Evolutionary conservation across 2,113 vertebrate genomes (phyloP).

Genomic region (Corythornis vintsioides): DNA sequence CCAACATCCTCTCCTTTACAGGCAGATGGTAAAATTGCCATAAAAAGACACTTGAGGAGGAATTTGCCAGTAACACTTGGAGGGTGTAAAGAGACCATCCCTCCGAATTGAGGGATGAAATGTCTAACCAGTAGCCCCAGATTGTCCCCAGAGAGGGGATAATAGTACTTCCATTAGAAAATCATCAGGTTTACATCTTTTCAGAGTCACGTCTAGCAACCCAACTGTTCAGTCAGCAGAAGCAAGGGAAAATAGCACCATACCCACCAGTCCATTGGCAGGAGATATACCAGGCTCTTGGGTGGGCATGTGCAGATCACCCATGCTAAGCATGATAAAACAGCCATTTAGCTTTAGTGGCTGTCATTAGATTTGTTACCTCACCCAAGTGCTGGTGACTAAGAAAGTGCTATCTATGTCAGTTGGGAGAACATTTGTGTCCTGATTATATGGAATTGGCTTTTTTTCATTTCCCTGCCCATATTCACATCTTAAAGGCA

Average conservation of each 20-base stretch:
- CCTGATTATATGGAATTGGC: neutral
- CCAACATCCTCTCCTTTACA: neutral
- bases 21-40: conserved; percentile 45
- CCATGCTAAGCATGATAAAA: neutral
- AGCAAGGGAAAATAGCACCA: neutral
- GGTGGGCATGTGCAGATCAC: neutral
- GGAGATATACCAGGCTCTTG: neutral
- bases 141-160: neutral
- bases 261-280: neutral
- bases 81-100: neutral
- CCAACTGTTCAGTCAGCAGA: neutral
- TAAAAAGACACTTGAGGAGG: neutral
- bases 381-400: neutral
- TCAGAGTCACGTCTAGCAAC: neutral
- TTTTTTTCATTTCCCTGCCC: neutral
- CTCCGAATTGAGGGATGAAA: neutral
- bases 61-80: neutral
- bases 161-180: neutral
- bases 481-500: neutral
- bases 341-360: neutral
- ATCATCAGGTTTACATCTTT: neutral
- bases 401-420: neutral
- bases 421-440: neutral
- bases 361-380: neutral
- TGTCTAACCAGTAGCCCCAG: neutral